Evolutionary conservation across 92 coral and sea anemone genomes (phyloP).

Genomic region (Heteractis magnifica): DNA sequence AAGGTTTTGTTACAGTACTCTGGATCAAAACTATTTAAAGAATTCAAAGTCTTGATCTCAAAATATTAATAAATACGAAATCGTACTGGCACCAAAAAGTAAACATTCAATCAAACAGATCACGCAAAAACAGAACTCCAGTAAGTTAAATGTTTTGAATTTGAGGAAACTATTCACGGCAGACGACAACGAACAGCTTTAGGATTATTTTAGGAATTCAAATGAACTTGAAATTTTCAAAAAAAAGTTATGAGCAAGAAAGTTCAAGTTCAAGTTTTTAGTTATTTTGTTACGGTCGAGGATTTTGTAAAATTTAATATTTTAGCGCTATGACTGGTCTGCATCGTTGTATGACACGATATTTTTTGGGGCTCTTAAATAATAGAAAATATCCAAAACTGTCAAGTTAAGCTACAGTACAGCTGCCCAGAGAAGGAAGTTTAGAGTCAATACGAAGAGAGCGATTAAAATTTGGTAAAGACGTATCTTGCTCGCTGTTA

Average conservation of each 20-base stretch:
- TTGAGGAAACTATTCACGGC: too few relatives aligned
- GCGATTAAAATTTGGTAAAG: background rate
- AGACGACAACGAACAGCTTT: too few relatives aligned
- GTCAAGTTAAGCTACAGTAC: background rate
- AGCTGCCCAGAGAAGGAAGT: background rate
- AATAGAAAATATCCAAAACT: background rate
- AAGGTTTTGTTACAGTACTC: too few relatives aligned
- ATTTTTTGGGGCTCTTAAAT: background rate
- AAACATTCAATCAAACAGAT: too few relatives aligned
- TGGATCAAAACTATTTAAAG: too few relatives aligned
- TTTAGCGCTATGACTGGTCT: background rate
- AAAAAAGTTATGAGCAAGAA: background rate
- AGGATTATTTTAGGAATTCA: too few relatives aligned
- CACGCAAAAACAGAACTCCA: too few relatives aligned
- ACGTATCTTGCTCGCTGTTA: slow-evolving; percentile 3
- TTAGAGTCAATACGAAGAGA: background rate
- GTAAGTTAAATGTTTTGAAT: too few relatives aligned
- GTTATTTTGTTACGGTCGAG: background rate
- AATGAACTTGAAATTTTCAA: background rate
- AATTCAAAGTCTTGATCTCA: too few relatives aligned
- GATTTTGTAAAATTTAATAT: background rate
- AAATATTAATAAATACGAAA: background rate
- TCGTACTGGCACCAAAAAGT: too few relatives aligned
- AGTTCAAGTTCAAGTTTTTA: background rate
- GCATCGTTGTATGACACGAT: background rate